Conservation (phyloP, 2,888 invertebrate species). For the Clusia tigrina region DNA sequence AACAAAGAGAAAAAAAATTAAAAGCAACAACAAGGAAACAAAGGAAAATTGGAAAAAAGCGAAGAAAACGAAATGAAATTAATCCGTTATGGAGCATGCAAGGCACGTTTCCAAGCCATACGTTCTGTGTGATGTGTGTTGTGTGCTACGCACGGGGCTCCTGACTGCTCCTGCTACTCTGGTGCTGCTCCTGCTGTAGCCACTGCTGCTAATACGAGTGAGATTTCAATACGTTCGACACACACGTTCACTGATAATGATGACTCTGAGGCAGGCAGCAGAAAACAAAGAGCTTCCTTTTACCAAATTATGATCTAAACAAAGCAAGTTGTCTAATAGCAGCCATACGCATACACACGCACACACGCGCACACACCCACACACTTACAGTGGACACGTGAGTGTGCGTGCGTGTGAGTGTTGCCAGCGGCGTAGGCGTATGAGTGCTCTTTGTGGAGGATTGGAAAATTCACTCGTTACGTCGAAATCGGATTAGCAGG, state of each 20-base stretch:
- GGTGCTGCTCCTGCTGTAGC: constrained; percentile 24
- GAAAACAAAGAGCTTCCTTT: neutral
- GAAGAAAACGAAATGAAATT: constrained; percentile 60
- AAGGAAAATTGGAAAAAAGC: constrained; percentile 22
- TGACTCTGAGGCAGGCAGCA: neutral
- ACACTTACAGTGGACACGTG: neutral
- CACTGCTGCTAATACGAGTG: constrained; percentile 25
- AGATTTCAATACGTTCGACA: constrained; percentile 29
- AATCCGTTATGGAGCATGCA: constrained; percentile 55
- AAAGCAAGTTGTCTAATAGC: constrained; percentile 27
- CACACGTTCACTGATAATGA: constrained; percentile 14
- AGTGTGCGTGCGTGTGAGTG: constrained; percentile 25
- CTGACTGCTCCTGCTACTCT: no score
- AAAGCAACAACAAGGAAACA: constrained; percentile 14
- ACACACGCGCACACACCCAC: neutral
- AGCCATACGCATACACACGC: constrained; percentile 5
- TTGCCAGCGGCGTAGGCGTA: neutral
- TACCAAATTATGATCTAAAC: constrained; percentile 26
- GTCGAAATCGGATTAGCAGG: constrained; percentile 14
- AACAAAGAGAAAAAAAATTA: constrained; percentile 33
- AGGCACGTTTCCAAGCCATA: constrained; percentile 51
- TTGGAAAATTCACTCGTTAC: no score
- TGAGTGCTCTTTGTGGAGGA: no score
- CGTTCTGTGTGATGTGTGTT: constrained; percentile 14
- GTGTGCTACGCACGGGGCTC: no score